phyloP scores from a whole-genome alignment of 2,113 vertebrate species.

The Gracilinanus agilis region DNA sequence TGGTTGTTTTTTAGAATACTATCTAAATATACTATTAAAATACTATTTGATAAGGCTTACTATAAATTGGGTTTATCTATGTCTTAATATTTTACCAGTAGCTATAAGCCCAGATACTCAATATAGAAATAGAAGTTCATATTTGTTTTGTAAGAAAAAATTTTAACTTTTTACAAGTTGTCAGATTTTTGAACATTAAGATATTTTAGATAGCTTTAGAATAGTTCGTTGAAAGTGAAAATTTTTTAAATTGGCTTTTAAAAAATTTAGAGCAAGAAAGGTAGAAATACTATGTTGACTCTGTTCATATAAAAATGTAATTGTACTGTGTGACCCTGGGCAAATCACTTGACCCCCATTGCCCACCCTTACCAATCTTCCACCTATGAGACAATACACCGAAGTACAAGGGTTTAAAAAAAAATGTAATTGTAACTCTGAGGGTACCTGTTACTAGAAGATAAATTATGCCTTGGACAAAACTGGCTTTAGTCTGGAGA shows the following conservation, averaged over 20 bases:
- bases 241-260: conserved; percentile 14
- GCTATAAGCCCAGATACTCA: conserved; percentile 12
- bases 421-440: background rate
- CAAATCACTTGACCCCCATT: too few relatives aligned
- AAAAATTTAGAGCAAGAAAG: background rate
- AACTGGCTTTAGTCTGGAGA: background rate
- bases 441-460: conserved; percentile 1
- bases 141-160: conserved; percentile 4
- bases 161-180: too few relatives aligned
- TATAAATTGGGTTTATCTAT: too few relatives aligned
- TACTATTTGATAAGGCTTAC: too few relatives aligned
- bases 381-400: too few relatives aligned
- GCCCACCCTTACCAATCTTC: too few relatives aligned
- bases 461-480: background rate
- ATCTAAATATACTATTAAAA: too few relatives aligned
- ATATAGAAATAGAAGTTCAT: background rate
- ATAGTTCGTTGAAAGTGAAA: background rate
- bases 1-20: background rate
- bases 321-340: too few relatives aligned
- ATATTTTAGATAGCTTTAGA: background rate
- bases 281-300: background rate
- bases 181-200: too few relatives aligned
- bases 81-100: too few relatives aligned
- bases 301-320: background rate
- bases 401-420: too few relatives aligned